Percentiles rank a stretch among this genome's conserved stretches.
These are phyloP conservation scores for Premnoplex brunnescens DNA, from an alignment of 2,797 vertebrate species.

Conservation along the genomic window DNA sequence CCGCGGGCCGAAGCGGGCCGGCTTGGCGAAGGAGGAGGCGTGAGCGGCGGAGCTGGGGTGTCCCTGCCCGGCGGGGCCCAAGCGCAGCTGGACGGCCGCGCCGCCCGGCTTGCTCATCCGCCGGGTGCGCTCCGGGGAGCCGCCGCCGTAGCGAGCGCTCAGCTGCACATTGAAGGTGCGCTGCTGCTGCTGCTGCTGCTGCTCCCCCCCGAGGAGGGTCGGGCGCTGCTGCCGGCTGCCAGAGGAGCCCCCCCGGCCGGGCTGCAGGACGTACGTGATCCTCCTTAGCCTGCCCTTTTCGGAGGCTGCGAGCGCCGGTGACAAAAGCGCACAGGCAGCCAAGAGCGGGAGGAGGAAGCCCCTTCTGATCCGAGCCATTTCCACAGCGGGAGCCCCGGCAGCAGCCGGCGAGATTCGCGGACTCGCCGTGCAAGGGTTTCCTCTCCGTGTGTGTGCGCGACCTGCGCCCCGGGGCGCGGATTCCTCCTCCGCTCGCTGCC, in stretches of 20 bases:
- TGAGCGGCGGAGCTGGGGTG: constrained; percentile 68
- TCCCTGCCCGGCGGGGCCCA: constrained; percentile 62
- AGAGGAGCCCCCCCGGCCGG: constrained; percentile 72
- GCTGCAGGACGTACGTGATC: constrained; percentile 86
- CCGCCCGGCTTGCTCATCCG: constrained; percentile 78
- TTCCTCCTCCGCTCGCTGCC: background rate
- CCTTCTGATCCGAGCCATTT: constrained; percentile 82
- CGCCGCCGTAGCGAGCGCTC: constrained; percentile 68
- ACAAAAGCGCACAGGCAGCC: constrained; percentile 68
- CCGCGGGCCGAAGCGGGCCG: constrained; percentile 52
- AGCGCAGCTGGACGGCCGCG: constrained; percentile 56
- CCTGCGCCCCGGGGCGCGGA: background rate
- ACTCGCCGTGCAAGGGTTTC: background rate
- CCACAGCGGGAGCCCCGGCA: constrained; percentile 47
- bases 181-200: constrained; percentile 2
- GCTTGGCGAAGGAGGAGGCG: constrained; percentile 49
- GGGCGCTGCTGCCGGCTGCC: constrained; percentile 76
- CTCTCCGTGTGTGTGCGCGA: background rate
- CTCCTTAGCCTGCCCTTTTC: constrained; percentile 80
- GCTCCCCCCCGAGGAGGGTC: constrained; percentile 64
- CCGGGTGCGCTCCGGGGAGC: constrained; percentile 81
- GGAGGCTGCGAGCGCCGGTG: constrained; percentile 69
- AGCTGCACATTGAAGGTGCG: constrained; percentile 83
- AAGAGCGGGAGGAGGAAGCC: constrained; percentile 74
- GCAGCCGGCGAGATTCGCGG: background rate